Evolutionary conservation across 2,888 invertebrate genomes (phyloP), one percentile per base, ranked within the genome.

Genomic region (Apamea monoglypha): DNA sequence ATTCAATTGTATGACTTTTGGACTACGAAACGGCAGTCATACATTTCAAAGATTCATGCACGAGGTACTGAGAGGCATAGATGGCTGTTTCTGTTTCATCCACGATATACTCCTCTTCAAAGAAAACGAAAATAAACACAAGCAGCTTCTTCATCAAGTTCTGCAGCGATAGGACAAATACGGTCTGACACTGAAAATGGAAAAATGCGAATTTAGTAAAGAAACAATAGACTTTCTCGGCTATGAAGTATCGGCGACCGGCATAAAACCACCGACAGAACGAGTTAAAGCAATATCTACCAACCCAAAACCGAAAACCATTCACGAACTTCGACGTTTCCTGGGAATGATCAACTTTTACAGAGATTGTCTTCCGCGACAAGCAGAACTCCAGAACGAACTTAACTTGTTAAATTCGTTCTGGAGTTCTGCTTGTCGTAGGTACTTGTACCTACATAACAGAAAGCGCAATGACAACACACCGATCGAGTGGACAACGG

Each of bases 181-280:
- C 29, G 79, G 79, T 6, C 10, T 79, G 4, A 61, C 18, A 8
- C 21, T 76, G 0, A 79, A 79, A 2, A 12, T 70, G 14, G 68
- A 61, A 40, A 78, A 78, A 21, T 78, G 78, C 14, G 63, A 53
- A 1, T 74, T 78, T 53, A 63, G 74, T 0, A 63, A 63, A 18
- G 32, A 59, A n/a, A 69, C 29, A 2, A 50, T 78, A 14, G 21
- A 78, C 3, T 78, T 73, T 4, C 73, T 73, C 7, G 84, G 87
- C 18, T 87, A 85, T 53, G 77, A 83, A 74, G 82, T 87, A 47
- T 78, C 86, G 5, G 16, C 14, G 1, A 64, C 47, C 5, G 85
- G 83, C 40, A 72, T 72, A 18, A 70, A 72, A 29, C 72, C 59
- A 0, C 47, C 72, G 47, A 21, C 8, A 6, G 59, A 71, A 40